Evolutionary conservation across 2,113 vertebrate species (phyloP), one percentile per base, ranked within the genome.

Genomic region (Odocoileus hemionus): DNA sequence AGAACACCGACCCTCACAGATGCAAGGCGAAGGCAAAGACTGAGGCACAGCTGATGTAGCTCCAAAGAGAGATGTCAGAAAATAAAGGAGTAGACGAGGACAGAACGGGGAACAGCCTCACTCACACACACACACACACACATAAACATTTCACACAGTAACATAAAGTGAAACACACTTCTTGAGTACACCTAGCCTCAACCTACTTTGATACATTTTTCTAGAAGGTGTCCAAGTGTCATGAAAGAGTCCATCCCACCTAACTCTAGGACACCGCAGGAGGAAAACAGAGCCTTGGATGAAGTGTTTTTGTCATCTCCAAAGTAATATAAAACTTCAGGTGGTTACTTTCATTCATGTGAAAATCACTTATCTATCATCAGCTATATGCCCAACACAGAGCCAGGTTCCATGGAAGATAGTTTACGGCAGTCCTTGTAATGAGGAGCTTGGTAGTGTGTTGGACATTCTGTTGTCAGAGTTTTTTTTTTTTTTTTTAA

Each of bases 371-470:
- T 47, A 33, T 86, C 54, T 88, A 17, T 78, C 89, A 79, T 28
- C 86, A 85, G 6, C 13, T 58, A 6, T 80, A 15, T 90, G 30
- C 13, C 16, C 7, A 84, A 61, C 43, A 16, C 43, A 76, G 43
- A 96, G 19, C 2, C 7, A 26, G 21, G 0, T 2, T 52, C 47
- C 0, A 3, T 23, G 15, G 16, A 57, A 52, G 6, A 61, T 0
- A 60, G 7, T n/a, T 25, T 39, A 91, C 57, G 47, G 54, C 17
- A 15, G 17, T 52, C 25, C 43, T 54, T 84, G 2, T 2, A 52
- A 50, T 47, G 58, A 94, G 50, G 16, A 94, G 28, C 7, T 88
- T 70, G 54, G 19, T 55, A 36, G 33, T 60, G 36, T 39, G 13
- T 21, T 86, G 60, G 14, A 23, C 25, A 82, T 93, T 67, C 93